Evolutionary conservation across 2,797 vertebrate genomes (phyloP), one percentile per base, ranked within the genome.

Genomic region (Manis pentadactyla): DNA sequence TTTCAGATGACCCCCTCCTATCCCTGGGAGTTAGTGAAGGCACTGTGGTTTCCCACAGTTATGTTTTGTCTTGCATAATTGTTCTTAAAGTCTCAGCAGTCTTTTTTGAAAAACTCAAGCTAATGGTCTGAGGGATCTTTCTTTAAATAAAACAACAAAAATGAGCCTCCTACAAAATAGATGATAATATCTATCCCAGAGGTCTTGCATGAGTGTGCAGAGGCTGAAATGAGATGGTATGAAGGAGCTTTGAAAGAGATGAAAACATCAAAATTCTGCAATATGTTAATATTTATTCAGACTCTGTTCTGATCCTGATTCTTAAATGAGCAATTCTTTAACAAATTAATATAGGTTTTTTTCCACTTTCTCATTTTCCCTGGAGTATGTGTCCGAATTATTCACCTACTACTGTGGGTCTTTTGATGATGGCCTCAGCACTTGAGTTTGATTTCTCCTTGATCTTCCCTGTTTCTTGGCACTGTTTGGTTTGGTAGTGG

Each of bases 51-150:
- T 87, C 89, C 89, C 73, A 34, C 59, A 55, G 49, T 82, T 93
- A 86, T 74, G 77, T 93, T 95, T 96, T 89, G 85, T 92, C 92
- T 94, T 49, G 49, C 63, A 34, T 85, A 86, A 88, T 61, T 53
- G 57, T 91, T 86, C 96, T 81, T 71, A 64, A 92, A 95, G 55
- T 75, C 69, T 66, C 69, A 59, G 68, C 34, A 78, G 71, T 87
- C 46, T 83, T 83, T 96, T 86, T 37, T 87, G 15, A 85, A 90
- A 93, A 79, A 75, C 74, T 74, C 81, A 68, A 55, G 84, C 73
- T 94, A 66, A 63, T 77, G 39, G 53, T 69, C 63, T 77, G 59
- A 68, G 7, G 27, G 49, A 55, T 64, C 53, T 88, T 73, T 83
- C 49, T 81, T 92, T 93, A 77, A 73, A 63, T 21, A 87, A 85